A percentile compares a stretch with the other conserved stretches of the same genome.
Evolutionary conservation across 1,140 invertebrate species (phyloP).

Genomic region (Chelonus insularis): DNA sequence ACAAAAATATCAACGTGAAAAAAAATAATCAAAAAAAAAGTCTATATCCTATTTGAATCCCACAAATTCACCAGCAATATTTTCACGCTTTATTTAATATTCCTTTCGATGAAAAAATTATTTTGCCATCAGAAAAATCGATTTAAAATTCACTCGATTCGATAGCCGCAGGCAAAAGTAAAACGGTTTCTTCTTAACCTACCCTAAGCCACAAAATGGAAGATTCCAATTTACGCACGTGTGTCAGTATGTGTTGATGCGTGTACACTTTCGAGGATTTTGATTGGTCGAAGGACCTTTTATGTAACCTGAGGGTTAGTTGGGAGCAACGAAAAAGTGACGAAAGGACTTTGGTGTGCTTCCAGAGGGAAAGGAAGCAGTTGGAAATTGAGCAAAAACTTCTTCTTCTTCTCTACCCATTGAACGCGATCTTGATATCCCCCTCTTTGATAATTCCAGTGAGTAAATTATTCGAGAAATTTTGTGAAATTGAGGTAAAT

Average conservation of each 20-base stretch:
- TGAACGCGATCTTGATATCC: not conserved
- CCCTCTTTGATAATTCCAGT: not conserved
- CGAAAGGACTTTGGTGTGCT: not conserved
- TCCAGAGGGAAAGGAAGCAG: not conserved
- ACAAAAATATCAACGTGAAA: not conserved
- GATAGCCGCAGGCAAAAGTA: slow-evolving; percentile 3
- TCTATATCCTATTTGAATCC: too few relatives aligned
- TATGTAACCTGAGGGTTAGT: not conserved
- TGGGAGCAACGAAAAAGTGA: not conserved
- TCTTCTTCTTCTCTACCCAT: not conserved
- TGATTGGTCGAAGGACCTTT: slow-evolving; percentile 1
- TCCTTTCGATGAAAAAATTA: not conserved
- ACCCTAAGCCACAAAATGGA: slow-evolving; percentile 30
- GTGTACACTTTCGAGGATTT: not conserved
- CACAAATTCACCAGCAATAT: too few relatives aligned
- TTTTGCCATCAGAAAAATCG: not conserved
- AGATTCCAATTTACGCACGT: slow-evolving; percentile 27
- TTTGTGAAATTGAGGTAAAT: slow-evolving; percentile 36
- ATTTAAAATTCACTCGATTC: slow-evolving; percentile 13
- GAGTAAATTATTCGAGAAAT: slow-evolving; percentile 35
- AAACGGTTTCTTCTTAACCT: slow-evolving; percentile 27
- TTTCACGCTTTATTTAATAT: too few relatives aligned
- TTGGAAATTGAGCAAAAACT: not conserved
- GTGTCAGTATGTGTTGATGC: not conserved
- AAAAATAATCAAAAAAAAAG: slow-evolving; percentile 9